Base-by-base conservation (phyloP, 23 tunicate genomes). In the Ciona savignyi region DNA sequence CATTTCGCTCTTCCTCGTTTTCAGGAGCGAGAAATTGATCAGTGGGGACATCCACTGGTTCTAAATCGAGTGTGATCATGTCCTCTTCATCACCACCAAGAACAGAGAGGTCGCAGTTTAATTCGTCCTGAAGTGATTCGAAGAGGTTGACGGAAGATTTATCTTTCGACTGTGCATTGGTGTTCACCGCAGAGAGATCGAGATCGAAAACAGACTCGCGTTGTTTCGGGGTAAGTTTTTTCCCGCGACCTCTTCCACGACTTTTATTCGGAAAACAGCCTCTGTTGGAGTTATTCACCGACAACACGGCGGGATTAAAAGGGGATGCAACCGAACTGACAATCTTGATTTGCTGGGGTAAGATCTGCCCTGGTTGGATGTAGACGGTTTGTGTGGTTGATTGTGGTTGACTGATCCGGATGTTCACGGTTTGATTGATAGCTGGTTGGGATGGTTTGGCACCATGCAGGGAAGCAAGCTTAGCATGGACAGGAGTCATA, bases 1-100 rank as follows among this genome's bases (percentile, higher is more conserved):
- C 89, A 48, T 89, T 89, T 68, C 96, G 66, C 64, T 89, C 96
- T 31, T 89, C 96, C 63, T 89, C 96, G 61, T 83, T 83, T 30
- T 80, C 76, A 25, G 85, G 81, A 11, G 74, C 83, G 34, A 81
- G 73, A 35, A 70, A 68, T 28, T 42, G 31, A 20, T 86, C 85
- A 2, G 70, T 24, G 15, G 60, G n/a, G 27, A 70, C 74, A 33
- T 69, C 88, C 28, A 89, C 96, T 26, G 96, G 89, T 48, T 89
- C 96, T 4, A 89, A 70, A 66, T 89, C 68, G 2, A 89, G 63
- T 6, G 96, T 89, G 28, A 89, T 89, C 75, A 89, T 34, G 32
- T 89, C 89, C 2, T 84, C 90, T 25, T 81, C 80, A 23, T 29
- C 22, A 28, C 76, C 96, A 31, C 78, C 70, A 51, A 67, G 77